Base-by-base conservation (phyloP, 2,888 invertebrate species). In the Leucoma salicis region DNA sequence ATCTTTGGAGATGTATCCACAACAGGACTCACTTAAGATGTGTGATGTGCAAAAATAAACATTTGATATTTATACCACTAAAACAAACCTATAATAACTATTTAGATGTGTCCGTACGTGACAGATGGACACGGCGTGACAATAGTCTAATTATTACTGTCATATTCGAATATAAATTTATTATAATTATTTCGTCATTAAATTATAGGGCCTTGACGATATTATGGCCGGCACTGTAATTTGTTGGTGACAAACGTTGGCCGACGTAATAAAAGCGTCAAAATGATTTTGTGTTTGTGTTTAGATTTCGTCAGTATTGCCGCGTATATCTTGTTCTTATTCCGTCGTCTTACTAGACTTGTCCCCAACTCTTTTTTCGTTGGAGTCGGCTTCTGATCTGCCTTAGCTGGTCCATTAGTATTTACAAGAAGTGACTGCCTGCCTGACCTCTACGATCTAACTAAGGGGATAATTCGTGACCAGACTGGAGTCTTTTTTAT, bases 101-200 rank as follows among this genome's bases (percentile, higher is more conserved):
- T 68, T 58, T 66, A 69, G 50, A 55, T 47, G 36, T 51, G 48
- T 46, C 41, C 45, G 60, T 44, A 79, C 84, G 82, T 85, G 83
- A 82, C 73, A 74, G 71, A 64, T 58, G 56, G 68, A 76, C 74
- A 59, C 66, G 54, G 56, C 83, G 82, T 87, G 84, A 85, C 85
- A 85, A 75, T 71, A 65, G 57, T 61, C 69, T 82, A 83, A 85
- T 82, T 78, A 73, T 75, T 65, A 71, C 77, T 82, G 84, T 85
- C 82, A 59, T 55, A 61, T 69, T 58, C 69, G 69, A 75, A 68
- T 57, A 62, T 74, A 65, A n/a, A 75, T 77, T 21, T 73, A 80
- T 76, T 77, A 13, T 73, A 61, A 60, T 62, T 66, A 57, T 52
- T 59, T 42, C 61, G 36, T 49, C 53, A 55, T 34, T 63, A 21